Conservation (phyloP, 2,113 vertebrate species). For the Daboia siamensis region DNA sequence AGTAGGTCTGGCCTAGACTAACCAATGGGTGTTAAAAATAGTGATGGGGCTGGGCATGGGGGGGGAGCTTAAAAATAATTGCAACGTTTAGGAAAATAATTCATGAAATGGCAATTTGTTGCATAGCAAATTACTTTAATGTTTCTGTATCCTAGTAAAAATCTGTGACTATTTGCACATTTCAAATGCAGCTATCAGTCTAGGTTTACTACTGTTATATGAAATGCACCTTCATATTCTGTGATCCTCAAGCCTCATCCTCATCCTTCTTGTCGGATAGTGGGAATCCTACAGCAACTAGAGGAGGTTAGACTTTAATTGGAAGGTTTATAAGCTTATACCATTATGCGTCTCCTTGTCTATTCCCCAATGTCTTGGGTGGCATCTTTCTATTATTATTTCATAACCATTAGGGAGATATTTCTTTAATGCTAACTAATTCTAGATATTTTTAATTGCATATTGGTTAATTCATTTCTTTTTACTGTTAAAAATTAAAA, state of each 20-base stretch:
- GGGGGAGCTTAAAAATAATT: background rate
- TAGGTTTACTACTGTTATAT: background rate
- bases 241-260: background rate
- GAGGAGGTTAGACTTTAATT: background rate
- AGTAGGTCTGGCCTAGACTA: slow-evolving; percentile 26
- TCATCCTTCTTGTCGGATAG: background rate
- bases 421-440: background rate
- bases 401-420: background rate
- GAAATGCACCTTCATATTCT: background rate
- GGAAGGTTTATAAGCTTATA: background rate
- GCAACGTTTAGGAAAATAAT: background rate
- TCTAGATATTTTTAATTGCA: background rate
- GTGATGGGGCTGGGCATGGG: background rate
- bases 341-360: background rate
- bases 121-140: background rate
- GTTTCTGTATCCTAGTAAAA: slow-evolving; percentile 6
- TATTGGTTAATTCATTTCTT: background rate
- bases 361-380: background rate
- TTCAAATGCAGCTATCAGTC: background rate
- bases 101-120: background rate
- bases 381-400: background rate
- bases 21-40: slow-evolving; percentile 35
- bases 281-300: background rate
- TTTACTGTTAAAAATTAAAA: background rate
- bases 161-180: slow-evolving; percentile 10